These are phyloP conservation scores for Fregata magnificens DNA, from an alignment of 2,113 vertebrate genomes.

Conservation along the genomic window DNA sequence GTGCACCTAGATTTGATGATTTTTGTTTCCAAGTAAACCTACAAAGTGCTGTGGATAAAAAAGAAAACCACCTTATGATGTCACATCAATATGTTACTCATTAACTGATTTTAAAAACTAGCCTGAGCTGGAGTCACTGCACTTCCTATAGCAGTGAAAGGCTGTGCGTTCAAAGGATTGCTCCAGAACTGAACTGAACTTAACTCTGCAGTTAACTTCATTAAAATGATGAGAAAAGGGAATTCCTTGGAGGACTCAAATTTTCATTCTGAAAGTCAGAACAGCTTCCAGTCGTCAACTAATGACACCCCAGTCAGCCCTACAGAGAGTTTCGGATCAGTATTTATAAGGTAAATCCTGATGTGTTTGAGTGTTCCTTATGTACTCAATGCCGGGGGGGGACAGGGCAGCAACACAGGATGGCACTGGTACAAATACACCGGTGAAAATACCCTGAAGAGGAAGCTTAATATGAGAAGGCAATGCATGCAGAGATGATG, in stretches of 20 bases:
- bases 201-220: not conserved
- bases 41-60: not conserved
- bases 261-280: slow-evolving; percentile 25
- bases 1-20: not conserved
- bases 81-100: slow-evolving; percentile 67
- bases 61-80: slow-evolving; percentile 23
- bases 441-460: not conserved
- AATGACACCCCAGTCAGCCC: not conserved
- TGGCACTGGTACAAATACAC: not conserved
- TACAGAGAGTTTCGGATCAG: slow-evolving; percentile 37
- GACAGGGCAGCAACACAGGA: not conserved
- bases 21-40: not conserved
- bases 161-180: not conserved
- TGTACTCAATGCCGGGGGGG: rapidly evolving
- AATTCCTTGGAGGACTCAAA: slow-evolving; percentile 1
- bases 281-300: not conserved
- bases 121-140: slow-evolving; percentile 12
- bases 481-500: not conserved
- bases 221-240: slow-evolving; percentile 54
- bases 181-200: not conserved
- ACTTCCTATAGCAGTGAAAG: slow-evolving; percentile 21
- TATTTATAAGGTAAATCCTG: slow-evolving; percentile 70
- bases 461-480: not conserved
- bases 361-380: not conserved
- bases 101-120: slow-evolving; percentile 64